Conservation (phyloP, 2,113 vertebrate genomes). For the Odocoileus hemionus region DNA sequence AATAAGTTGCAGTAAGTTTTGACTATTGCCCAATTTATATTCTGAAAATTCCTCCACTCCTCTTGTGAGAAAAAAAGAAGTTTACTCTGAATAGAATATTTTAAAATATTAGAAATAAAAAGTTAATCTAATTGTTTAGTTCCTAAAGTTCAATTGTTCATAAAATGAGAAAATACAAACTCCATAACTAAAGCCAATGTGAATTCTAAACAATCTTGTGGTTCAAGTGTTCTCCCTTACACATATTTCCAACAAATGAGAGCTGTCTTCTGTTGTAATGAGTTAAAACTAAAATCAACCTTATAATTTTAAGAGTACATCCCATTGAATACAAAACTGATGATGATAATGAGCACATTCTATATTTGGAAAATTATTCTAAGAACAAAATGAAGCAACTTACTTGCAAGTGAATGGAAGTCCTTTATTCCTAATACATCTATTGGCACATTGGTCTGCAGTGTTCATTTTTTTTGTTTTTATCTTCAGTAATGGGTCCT, state of each 20-base stretch:
- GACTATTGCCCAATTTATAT: slow-evolving; percentile 7
- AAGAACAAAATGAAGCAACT: slow-evolving; percentile 51
- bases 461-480: slow-evolving; percentile 87
- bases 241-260: neutral
- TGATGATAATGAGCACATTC: neutral
- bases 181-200: neutral
- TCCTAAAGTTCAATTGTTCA: neutral
- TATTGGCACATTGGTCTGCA: slow-evolving; percentile 89
- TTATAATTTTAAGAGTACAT: neutral
- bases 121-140: neutral
- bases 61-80: neutral
- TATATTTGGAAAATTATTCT: neutral
- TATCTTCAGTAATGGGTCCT: slow-evolving; percentile 84
- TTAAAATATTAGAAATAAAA: neutral
- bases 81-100: slow-evolving; percentile 13
- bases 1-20: slow-evolving; percentile 22
- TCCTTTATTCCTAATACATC: slow-evolving; percentile 90
- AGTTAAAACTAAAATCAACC: neutral
- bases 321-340: neutral
- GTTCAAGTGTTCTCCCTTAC: neutral
- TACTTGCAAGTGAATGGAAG: slow-evolving; percentile 95
- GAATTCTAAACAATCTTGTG: neutral
- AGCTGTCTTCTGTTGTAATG: neutral
- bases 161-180: neutral
- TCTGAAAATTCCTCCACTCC: slow-evolving; percentile 25